Evolutionary conservation across 2,888 invertebrate genomes (phyloP), one percentile per base, ranked within the genome.

Genomic region (Melolontha melolontha): DNA sequence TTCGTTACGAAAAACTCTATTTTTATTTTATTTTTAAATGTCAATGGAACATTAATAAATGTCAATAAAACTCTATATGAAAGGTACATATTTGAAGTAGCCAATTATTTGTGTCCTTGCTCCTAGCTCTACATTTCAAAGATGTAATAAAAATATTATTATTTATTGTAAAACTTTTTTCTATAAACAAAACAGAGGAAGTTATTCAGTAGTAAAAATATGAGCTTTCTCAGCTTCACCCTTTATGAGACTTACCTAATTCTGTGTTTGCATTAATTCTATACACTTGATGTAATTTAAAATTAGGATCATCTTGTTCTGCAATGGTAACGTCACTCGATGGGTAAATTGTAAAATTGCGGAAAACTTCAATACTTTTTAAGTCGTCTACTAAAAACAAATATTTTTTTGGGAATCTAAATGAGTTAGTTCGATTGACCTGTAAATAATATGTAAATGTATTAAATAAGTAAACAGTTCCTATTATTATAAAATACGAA

Each of bases 221-320:
- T n/a, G n/a, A n/a, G n/a, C n/a, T n/a, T n/a, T n/a, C n/a, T n/a
- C n/a, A n/a, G n/a, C n/a, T n/a, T n/a, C n/a, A n/a, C n/a, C n/a
- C n/a, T n/a, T n/a, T n/a, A n/a, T n/a, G n/a, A n/a, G n/a, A 49
- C 49, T 1, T 49, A 49, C 44, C 8, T 52, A 70, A 57, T 52
- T 14, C 67, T 67, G 50, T 39, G 34, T 11, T 50, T 42, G 16
- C 27, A 29, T 64, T 64, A 16, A 67, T 64, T 52, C 62, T 47
- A 14, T 70, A 70, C 8, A 64, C 64, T 47, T 70, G 70, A 29
- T 29, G 49, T 49, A 70, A 47, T 34, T 49, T 41, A 10, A 52
- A 17, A 49, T 16, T 16, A 8, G 1, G 11, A 17, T 16, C 47
- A 16, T 47, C 5, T 10, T 10, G 2, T 47, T 47, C 47, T 1